phyloP scores from a whole-genome alignment of 2,113 vertebrate genomes.

The Heliornis fulica region DNA sequence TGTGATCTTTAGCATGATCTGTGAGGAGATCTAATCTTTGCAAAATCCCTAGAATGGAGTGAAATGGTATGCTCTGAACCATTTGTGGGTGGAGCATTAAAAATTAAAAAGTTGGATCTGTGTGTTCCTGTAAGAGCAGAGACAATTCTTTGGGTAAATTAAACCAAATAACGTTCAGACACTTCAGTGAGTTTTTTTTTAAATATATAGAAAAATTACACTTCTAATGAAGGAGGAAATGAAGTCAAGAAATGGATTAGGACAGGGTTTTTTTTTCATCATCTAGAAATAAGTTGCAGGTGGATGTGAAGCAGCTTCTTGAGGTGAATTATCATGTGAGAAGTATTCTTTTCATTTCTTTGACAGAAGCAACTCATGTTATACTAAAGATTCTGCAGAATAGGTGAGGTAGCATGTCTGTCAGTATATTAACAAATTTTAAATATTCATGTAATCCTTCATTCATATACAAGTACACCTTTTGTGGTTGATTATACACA shows the following conservation, averaged over 20 bases:
- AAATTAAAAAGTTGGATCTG: background rate
- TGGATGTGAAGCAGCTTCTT: background rate
- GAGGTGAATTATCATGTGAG: background rate
- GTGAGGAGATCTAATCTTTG: background rate
- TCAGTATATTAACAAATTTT: background rate
- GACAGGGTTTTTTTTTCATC: background rate
- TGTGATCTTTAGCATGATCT: background rate
- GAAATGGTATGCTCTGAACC: background rate
- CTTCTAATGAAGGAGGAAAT: background rate
- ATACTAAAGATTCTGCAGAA: background rate
- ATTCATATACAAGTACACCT: background rate
- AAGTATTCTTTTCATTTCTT: background rate
- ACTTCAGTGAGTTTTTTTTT: background rate
- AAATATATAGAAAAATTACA: background rate
- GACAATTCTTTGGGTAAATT: background rate
- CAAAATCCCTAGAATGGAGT: background rate
- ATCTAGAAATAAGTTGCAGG: background rate
- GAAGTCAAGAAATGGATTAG: background rate
- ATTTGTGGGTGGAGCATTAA: background rate
- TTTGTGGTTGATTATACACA: background rate
- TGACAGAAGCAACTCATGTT: background rate
- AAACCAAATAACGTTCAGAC: background rate
- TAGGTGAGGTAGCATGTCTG: background rate
- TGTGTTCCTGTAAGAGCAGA: background rate
- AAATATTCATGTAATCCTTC: background rate